Evolutionary conservation across 1,140 invertebrate species (phyloP), one percentile per base, ranked within the genome.

Genomic region (Hyphantria cunea): DNA sequence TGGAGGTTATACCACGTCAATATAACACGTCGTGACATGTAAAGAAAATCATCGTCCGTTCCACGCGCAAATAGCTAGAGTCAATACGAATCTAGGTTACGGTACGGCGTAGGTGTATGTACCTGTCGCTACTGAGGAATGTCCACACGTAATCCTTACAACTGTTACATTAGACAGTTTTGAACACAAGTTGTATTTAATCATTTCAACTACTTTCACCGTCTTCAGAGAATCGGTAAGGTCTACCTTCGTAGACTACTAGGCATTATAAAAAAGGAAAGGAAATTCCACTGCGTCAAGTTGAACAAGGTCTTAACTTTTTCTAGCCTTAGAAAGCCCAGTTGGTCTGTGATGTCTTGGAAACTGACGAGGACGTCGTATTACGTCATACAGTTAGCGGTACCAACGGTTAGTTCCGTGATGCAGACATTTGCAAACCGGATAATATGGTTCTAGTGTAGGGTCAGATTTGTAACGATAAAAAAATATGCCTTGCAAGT

Each of bases 401-500:
- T 39, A 39, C n/a, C 7, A 7, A 39, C 2, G 7, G 37, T 39
- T 39, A 10, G 37, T 39, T 39, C 37, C 37, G 37, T 39, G n/a
- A 39, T n/a, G 8, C 9, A 39, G n/a, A 7, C n/a, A 10, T n/a
- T 39, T 39, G 8, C 37, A 7, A 39, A 39, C 37, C 37, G 37
- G 8, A 39, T 25, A 25, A 25, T 7, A 39, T 3, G 37, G 37
- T 39, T 39, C 3, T n/a, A 10, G 7, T 39, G 8, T 39, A n/a
- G 7, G 37, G n/a, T 39, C 3, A 39, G 37, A 34, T 34, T 10
- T 10, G 33, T 34, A 10, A 34, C 33, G 10, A 34, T n/a, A 17
- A 37, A 25, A 25, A 25, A 12, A 55, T 41, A 34, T 56, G 25
- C 42, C 42, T 47, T 47, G 8, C 6, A 47, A 47, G 13, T 55